These are phyloP conservation scores for Lasioglossum villosulum DNA, from an alignment of 2,888 invertebrate species.

Conservation along the genomic window DNA sequence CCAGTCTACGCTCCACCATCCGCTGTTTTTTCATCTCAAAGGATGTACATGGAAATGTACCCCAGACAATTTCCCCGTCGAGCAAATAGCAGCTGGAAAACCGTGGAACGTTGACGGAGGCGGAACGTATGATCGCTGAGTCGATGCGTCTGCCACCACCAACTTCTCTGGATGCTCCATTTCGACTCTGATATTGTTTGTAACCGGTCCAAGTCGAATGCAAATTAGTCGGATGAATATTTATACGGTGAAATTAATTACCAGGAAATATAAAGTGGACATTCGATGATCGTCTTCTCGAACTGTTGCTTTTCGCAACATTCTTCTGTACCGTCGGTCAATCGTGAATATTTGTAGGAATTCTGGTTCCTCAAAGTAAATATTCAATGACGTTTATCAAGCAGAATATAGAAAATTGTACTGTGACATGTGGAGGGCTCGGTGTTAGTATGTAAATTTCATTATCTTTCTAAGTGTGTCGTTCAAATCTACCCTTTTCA, in stretches of 20 bases:
- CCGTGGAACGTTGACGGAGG: not conserved
- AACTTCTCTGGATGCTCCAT: not conserved
- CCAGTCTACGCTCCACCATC: slow-evolving; percentile 46
- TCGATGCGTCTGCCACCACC: slow-evolving; percentile 21
- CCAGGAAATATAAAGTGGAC: not conserved
- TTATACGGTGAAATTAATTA: not conserved
- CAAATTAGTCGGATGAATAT: not conserved
- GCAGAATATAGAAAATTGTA: too few species aligned
- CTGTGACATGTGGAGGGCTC: too few species aligned
- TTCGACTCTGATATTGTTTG: not conserved
- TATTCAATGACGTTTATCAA: not conserved
- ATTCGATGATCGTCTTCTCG: not conserved
- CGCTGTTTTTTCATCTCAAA: slow-evolving; percentile 67
- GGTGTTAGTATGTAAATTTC: too few species aligned
- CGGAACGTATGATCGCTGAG: slow-evolving; percentile 32
- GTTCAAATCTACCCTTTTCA: too few species aligned
- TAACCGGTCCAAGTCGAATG: not conserved
- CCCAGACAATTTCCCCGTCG: slow-evolving; percentile 43
- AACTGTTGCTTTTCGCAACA: not conserved
- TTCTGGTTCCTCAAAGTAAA: not conserved
- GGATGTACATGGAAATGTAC: slow-evolving; percentile 61
- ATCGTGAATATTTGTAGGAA: not conserved
- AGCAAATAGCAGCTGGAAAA: slow-evolving; percentile 42
- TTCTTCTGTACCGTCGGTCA: not conserved
- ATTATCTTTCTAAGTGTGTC: too few species aligned